Base-by-base conservation (phyloP, 2,888 invertebrate genomes). In the Beris chalybata region DNA sequence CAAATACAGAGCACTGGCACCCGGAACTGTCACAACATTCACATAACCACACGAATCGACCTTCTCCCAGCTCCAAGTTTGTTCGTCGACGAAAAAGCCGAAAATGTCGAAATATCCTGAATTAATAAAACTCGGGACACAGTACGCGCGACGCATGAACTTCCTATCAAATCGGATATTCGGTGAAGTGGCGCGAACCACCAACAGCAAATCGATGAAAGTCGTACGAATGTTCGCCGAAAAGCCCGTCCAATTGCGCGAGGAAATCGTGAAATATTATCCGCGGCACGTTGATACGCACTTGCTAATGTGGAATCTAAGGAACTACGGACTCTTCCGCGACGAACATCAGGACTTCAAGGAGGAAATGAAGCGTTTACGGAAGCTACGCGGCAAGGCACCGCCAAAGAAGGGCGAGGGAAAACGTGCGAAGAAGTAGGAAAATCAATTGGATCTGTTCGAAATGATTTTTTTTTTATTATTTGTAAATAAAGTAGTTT, bases 341-440 rank as follows among this genome's bases (percentile, higher is more conserved):
- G 94, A 95, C 75, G 95, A 95, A 77, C 95, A 95, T 79, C 85
- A 89, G 76, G 95, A 95, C 80, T 95, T 94, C 76, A 88, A 87
- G 72, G 93, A 95, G 58, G 95, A 95, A 81, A 93, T 92, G 88
- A 85, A 85, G 71, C 48, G 66, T 11, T 38, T 67, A 7, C 53
- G 59, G 22, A 58, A 54, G 43, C 82, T 95, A 13, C 82, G 93
- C 66, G 95, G 95, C 9, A 95, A 94, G 78, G 85, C 84, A 2
- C 83, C 86, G 67, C 82, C 86, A 57, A 82, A 83, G 67, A 81
- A 84, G 61, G 82, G 84, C 30, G 79, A 81, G 72, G 83, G 84
- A 66, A 82, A 79, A 71, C 74, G 79, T 29, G 74, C 76, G 4
- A 73, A 75, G 5, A 80, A 80, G 68, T 79, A 79, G 70, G 76